These are phyloP conservation scores for Tupiocoris notatus DNA, from an alignment of 2,888 invertebrate species.

Conservation along the genomic window DNA sequence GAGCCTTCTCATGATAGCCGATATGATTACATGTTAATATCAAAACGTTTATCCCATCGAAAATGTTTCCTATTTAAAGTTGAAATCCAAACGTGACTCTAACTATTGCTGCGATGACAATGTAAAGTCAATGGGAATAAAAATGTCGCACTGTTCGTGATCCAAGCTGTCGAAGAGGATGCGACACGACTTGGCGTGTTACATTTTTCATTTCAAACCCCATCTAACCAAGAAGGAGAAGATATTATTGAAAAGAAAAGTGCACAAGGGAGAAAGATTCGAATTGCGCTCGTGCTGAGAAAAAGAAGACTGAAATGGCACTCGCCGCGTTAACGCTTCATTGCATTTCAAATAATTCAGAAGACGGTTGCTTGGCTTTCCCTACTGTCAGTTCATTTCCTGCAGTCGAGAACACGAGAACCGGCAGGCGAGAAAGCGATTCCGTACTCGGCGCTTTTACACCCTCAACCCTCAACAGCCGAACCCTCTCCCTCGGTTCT, in stretches of 20 bases:
- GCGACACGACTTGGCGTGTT: background rate
- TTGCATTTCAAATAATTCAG: constrained; percentile 23
- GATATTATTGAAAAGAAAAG: background rate
- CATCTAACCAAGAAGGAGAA: background rate
- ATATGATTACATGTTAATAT: too few species aligned
- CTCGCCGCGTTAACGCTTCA: constrained; percentile 15
- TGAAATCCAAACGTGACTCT: too few species aligned
- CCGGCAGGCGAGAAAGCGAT: background rate
- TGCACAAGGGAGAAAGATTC: background rate
- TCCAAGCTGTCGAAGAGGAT: background rate
- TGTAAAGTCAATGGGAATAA: background rate
- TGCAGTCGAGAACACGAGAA: background rate
- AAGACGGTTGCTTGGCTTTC: constrained; percentile 17
- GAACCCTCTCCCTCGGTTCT: too few species aligned
- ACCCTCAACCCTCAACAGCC: constrained; percentile 5
- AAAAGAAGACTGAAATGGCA: too few species aligned
- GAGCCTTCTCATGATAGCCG: too few species aligned
- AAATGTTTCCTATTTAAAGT: too few species aligned
- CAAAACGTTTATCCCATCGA: too few species aligned
- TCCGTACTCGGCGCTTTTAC: too few species aligned
- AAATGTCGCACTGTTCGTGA: background rate
- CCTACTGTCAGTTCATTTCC: constrained; percentile 18
- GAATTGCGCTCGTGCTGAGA: background rate
- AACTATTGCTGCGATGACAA: too few species aligned
- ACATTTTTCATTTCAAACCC: background rate